Base-by-base conservation (phyloP, 2,113 vertebrate genomes). In the Hemichromis elongatus region DNA sequence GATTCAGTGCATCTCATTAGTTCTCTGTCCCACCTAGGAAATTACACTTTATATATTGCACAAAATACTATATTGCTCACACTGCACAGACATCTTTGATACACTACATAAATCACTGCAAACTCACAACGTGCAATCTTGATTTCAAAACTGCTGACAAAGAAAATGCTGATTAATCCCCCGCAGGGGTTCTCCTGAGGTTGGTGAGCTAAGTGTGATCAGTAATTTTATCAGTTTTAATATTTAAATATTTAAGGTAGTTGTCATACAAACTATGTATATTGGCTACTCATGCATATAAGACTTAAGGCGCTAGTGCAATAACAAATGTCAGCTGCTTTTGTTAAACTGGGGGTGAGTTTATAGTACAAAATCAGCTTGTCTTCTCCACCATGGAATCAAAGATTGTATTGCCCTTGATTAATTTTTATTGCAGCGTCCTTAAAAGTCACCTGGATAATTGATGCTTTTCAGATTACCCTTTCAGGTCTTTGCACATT, bases 221-320 rank as follows among this genome's bases (percentile, higher is more conserved):
- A 73, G 16, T 73, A 73, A 73, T 28, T 47, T 73, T n/a, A n/a
- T n/a, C n/a, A 73, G 5, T 73, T 47, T 47, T 40, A 66, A 66
- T 66, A 66, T 63, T 63, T 2, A 2, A 73, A 73, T 47, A 3
- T 73, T 28, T 47, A 73, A 73, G 42, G 42, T 47, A 47, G 40
- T 5, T 73, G 61, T 66, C 61, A 73, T 5, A 19, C 42, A 50
- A 19, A 30, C 16, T 30, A 50, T 50, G 11, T 19, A 12, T 50
- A 14, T 9, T 42, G 5, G 35, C 4, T 68, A 21, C 35, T 68
- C n/a, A 30, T 12, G 28, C 28, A 73, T 5, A 16, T 73, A 47
- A 47, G 40, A 28, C 40, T 18, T 73, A 73, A 28, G 24, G 9
- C 1, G 1, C 16, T 30, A 50, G 24, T 73, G 68, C 68, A 50